Evolutionary conservation across 2,888 invertebrate genomes (phyloP).

Genomic region (Lasioglossum zephyrum): DNA sequence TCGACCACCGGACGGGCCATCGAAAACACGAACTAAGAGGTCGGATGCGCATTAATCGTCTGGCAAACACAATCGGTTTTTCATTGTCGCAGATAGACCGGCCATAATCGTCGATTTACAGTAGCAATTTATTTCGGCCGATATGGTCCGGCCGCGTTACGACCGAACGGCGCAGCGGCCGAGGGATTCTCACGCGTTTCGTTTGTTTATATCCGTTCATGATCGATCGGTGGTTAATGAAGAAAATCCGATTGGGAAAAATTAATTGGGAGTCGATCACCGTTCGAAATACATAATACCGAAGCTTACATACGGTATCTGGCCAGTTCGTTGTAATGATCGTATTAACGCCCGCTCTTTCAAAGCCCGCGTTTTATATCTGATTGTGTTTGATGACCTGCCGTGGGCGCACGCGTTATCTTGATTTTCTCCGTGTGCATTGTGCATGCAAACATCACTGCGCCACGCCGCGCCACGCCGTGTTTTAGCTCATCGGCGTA

Average conservation of each 20-base stretch:
- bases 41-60: slow-evolving; percentile 56
- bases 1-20: neutral
- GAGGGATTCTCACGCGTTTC: slow-evolving; percentile 29
- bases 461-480: neutral
- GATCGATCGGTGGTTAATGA: slow-evolving; percentile 54
- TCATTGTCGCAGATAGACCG: slow-evolving; percentile 62
- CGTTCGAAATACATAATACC: slow-evolving; percentile 19
- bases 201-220: slow-evolving; percentile 32
- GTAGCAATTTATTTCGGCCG: slow-evolving; percentile 64
- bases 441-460: slow-evolving; percentile 15
- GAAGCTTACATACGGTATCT: neutral
- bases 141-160: slow-evolving; percentile 44
- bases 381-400: slow-evolving; percentile 28
- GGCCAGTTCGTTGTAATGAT: slow-evolving; percentile 13
- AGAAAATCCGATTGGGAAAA: slow-evolving; percentile 51
- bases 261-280: slow-evolving; percentile 43
- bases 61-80: slow-evolving; percentile 62
- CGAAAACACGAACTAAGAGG: slow-evolving; percentile 44
- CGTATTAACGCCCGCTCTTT: slow-evolving; percentile 1
- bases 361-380: slow-evolving; percentile 4
- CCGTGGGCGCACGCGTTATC: slow-evolving; percentile 34
- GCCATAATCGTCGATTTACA: slow-evolving; percentile 60
- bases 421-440: slow-evolving; percentile 38
- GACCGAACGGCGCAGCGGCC: neutral
- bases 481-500: slow-evolving; percentile 29